A percentile compares a stretch with the other conserved stretches of the same genome.
These are phyloP conservation scores for Poicephalus gulielmi DNA, from an alignment of 2,113 vertebrate genomes.

Conservation along the genomic window DNA sequence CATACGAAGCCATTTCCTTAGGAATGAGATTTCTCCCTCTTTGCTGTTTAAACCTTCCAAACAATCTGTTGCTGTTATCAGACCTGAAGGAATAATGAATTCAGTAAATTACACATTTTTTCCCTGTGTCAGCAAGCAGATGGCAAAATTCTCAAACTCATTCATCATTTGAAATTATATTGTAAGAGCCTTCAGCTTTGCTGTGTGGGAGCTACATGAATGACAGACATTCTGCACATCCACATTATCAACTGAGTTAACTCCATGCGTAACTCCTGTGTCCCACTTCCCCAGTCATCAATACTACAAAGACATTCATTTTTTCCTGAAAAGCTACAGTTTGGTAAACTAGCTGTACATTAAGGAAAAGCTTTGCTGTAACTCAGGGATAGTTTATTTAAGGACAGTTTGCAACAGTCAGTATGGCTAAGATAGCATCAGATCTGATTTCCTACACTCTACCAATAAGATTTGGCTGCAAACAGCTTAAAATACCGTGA, in stretches of 20 bases:
- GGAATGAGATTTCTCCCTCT: background rate
- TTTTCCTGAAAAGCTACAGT: background rate
- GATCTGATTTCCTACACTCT: background rate
- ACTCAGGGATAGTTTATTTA: background rate
- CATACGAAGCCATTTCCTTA: background rate
- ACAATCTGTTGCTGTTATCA: conserved; percentile 54
- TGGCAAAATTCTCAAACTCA: conserved; percentile 63
- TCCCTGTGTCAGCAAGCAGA: conserved; percentile 62
- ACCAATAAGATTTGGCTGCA: background rate
- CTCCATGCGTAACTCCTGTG: background rate
- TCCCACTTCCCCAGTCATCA: background rate
- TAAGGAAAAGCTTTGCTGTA: background rate
- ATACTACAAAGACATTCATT: background rate
- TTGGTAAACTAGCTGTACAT: background rate
- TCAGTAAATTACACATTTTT: conserved; percentile 56
- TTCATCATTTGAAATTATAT: conserved; percentile 61
- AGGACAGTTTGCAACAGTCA: background rate
- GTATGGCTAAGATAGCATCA: background rate
- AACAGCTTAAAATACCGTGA: background rate
- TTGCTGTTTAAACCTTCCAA: conserved; percentile 29
- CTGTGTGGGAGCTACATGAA: background rate
- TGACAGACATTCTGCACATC: conserved; percentile 2
- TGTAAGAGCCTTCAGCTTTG: conserved; percentile 31
- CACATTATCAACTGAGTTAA: background rate
- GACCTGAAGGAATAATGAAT: conserved; percentile 64